Conservation (phyloP, 53 echinoderm and acorn worm genomes). For the Zoroaster sp. region DNA sequence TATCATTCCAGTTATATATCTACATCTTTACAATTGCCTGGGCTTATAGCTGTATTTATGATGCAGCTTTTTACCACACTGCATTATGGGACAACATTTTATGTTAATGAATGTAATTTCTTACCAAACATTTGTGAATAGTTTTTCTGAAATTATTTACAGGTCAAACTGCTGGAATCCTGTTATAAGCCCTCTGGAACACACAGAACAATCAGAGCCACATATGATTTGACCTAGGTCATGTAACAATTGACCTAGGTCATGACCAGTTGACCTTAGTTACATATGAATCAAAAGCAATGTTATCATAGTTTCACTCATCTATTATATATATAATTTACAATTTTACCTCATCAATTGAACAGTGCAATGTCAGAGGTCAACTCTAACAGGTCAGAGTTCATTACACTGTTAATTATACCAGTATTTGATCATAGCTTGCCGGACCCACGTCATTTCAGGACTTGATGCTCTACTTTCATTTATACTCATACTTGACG, state of each 20-base stretch:
- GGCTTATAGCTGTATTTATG: too few species aligned
- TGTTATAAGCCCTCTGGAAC: background rate
- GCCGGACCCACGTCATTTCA: conserved; percentile 95
- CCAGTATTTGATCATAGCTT: conserved; percentile 94
- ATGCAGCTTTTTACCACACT: too few species aligned
- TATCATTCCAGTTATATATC: background rate
- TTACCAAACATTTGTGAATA: too few species aligned
- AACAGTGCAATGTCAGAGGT: background rate
- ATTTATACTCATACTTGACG: conserved; percentile 71
- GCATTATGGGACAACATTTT: too few species aligned
- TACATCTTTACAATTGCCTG: conserved; percentile 49
- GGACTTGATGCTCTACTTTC: conserved; percentile 93
- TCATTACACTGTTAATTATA: conserved; percentile 67
- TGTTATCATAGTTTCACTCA: background rate
- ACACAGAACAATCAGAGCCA: background rate
- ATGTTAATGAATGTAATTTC: too few species aligned
- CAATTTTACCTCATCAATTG: background rate
- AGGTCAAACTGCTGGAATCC: background rate
- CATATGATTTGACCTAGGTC: background rate
- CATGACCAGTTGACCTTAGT: background rate
- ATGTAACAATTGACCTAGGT: background rate
- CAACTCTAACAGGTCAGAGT: background rate
- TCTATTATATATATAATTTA: background rate
- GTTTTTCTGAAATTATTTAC: too few species aligned
- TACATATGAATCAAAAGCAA: background rate